Base-by-base conservation (phyloP, 2,888 invertebrate species). In the Pinctada fucata region DNA sequence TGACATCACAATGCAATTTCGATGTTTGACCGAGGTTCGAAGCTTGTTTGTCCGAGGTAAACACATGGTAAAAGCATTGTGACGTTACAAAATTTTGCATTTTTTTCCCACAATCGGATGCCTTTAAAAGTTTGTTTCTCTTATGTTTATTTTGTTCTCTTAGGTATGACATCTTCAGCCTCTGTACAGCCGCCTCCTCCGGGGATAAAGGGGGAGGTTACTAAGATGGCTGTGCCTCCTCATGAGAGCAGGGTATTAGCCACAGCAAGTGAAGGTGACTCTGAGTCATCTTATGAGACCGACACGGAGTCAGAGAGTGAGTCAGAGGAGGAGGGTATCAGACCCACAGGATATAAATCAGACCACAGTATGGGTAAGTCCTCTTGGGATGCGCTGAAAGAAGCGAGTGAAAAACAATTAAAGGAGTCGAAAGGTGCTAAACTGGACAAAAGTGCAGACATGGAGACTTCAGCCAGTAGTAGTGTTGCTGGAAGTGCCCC, bases 301-400 rank as follows among this genome's bases (percentile, higher is more conserved):
- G 58, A 58, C 6, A 58, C 8, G 1, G 58, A 58, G 13, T 10
- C 65, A 5, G 70, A 49, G 5, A 75, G 72, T 58, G 74, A 65
- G 31, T 49, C 73, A n/a, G 76, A 50, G 3, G 16, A 71, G n/a
- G 63, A 52, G 3, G 50, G 31, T 31, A 58, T 58, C 8, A 58
- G 13, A 10, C 58, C 6, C 6, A 13, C 2, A 45, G 51, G 2
- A 50, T 52, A 16, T 71, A 50, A 8, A 51, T 70, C 48, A 65
- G 71, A 50, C 76, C 76, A 45, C 52, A 69, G 70, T 13, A 63
- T 65, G 50, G 58, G 58, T 47, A 83, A 85, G 71, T 85, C 86
- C 45, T 86, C 86, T 6, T 85, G 84, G 85, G 84, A 85, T 8
- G 80, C 76, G 50, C 75, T 85, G 6, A 84, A 80, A 63, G 79